Evolutionary conservation across 53 echinoderm and acorn worm species (phyloP).

Genomic region (Antedon mediterranea): DNA sequence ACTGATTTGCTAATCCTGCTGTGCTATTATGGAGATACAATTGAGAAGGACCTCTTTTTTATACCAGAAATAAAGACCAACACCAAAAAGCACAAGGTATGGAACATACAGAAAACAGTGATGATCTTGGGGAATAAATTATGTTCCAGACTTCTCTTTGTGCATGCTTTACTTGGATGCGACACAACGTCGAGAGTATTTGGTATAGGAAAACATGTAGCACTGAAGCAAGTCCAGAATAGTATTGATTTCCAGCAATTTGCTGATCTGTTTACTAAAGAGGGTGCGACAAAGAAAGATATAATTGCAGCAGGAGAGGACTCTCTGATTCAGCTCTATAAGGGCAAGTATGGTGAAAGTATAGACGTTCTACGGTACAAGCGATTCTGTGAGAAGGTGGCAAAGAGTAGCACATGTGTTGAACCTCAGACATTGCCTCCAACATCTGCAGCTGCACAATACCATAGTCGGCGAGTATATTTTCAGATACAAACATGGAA

Average conservation of each 20-base stretch:
- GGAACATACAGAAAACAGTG: conserved; percentile 30
- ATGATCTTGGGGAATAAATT: conserved; percentile 18
- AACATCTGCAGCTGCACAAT: conserved; percentile 40
- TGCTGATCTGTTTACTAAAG: conserved; percentile 30
- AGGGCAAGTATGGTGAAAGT: no score
- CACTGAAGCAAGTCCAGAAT: conserved; percentile 19
- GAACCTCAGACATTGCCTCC: conserved; percentile 31
- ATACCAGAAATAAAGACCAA: conserved; percentile 25
- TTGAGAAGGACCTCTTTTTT: no score
- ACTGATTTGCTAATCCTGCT: conserved; percentile 42
- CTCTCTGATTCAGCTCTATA: no score
- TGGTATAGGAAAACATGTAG: conserved; percentile 44
- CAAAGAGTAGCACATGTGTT: no score
- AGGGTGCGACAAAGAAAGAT: no score
- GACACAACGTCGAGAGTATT: conserved; percentile 40
- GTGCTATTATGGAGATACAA: conserved; percentile 11
- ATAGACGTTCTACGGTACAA: no score
- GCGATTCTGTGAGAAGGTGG: no score
- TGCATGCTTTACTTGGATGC: conserved; percentile 39
- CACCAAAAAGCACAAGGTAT: conserved; percentile 14
- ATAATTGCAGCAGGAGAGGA: no score
- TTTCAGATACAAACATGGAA: conserved; percentile 37
- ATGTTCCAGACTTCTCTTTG: conserved; percentile 33
- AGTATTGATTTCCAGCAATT: conserved; percentile 23
- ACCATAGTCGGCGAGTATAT: conserved; percentile 40